A percentile compares a stretch with the other conserved stretches of the same genome.
These are phyloP conservation scores for Parasteatoda lunata DNA, from an alignment of 2,888 invertebrate genomes.

Conservation along the genomic window DNA sequence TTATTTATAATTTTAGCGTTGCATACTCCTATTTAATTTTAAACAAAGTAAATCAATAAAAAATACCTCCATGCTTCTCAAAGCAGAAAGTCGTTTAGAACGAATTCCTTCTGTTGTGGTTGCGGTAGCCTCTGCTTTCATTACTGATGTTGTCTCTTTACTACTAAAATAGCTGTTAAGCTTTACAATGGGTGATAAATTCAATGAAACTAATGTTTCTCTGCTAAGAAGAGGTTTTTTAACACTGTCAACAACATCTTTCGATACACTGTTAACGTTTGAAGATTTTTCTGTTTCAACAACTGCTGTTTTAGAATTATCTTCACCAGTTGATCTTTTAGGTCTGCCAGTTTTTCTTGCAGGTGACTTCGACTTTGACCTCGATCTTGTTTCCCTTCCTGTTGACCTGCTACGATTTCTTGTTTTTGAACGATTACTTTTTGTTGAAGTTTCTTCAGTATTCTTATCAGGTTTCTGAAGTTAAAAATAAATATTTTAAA, in stretches of 20 bases:
- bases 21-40: background rate
- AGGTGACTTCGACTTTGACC: constrained; percentile 46
- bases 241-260: constrained; percentile 28
- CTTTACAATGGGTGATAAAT: background rate
- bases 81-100: constrained; percentile 21
- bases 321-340: constrained; percentile 12
- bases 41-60: background rate
- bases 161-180: constrained; percentile 21
- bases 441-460: constrained; percentile 16
- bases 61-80: constrained; percentile 22
- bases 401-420: constrained; percentile 42
- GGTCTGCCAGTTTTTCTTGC: constrained; percentile 18
- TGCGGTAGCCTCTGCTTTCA: constrained; percentile 7
- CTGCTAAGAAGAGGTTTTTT: constrained; percentile 20
- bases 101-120: constrained; percentile 19
- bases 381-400: constrained; percentile 16
- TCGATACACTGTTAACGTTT: constrained; percentile 12
- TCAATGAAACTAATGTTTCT: constrained; percentile 15
- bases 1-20: too few relatives aligned
- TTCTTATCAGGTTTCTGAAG: background rate
- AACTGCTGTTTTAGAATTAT: constrained; percentile 6
- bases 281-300: background rate
- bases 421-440: constrained; percentile 6
- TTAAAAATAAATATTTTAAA: too few relatives aligned
- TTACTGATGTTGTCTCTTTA: background rate